Evolutionary conservation across 2,888 invertebrate genomes (phyloP), one percentile per base, ranked within the genome.

Genomic region (Protonemura montana): DNA sequence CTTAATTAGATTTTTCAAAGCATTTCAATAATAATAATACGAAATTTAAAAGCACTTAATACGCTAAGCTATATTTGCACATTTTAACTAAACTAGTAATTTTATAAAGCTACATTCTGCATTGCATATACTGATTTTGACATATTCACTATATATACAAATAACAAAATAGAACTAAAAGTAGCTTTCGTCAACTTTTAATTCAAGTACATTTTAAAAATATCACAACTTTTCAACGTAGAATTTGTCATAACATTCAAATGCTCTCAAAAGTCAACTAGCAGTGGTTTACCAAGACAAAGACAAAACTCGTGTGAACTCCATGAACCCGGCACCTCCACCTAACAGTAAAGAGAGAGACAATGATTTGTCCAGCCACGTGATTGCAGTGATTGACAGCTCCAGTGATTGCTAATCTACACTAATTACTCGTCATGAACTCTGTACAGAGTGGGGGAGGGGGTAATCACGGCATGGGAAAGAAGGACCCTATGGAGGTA

Each of bases 401-500:
- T 59, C 1, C 16, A 21, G 16, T 13, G 59, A 59, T 59, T 13
- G 59, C 59, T 59, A 21, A 59, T 59, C 59, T 7, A 21, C 59
- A 21, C 59, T 59, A 59, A 59, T 59, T 59, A 21, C 16, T 59
- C 59, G 13, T 21, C 27, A 81, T 81, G 81, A 81, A 81, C 30
- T 81, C 81, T 0, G 81, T 81, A 16, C 81, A 81, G n/a, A 81
- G 81, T 21, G 81, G 81, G 6, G 81, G 81, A 7, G 81, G 81
- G 26, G 81, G 81, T 30, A 81, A 81, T 27, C 81, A 81, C 30
- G 81, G 81, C 30, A 28, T 81, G 81, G 81, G 81, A 7, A 81
- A 81, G n/a, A 81, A 81, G 81, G 81, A 81, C 28, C 30, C 81
- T 5, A 80, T 80, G 81, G 81, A 81, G 81, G 81, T 81, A 28